These are phyloP conservation scores for Muntiacus reevesi DNA, from an alignment of 2,113 vertebrate species.

Conservation along the genomic window DNA sequence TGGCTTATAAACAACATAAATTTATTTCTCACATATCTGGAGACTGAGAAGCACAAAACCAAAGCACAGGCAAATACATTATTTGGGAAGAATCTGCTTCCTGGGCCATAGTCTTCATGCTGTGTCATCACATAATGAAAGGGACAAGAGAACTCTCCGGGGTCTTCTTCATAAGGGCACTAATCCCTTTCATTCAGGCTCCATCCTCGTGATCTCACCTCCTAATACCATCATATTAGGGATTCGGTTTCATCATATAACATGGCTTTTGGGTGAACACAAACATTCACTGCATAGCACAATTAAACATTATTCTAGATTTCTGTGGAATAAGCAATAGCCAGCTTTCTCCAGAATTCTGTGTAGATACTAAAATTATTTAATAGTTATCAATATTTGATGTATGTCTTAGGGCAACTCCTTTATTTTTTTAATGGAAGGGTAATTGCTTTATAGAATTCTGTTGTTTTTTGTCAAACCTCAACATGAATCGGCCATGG, in stretches of 20 bases:
- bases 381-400: not conserved
- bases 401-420: not conserved
- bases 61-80: not conserved
- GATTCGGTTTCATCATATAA: not conserved
- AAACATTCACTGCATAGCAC: not conserved
- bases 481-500: not conserved
- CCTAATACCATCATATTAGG: not conserved
- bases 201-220: not conserved
- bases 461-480: not conserved
- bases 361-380: not conserved
- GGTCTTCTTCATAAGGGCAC: not conserved
- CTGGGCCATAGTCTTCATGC: not conserved
- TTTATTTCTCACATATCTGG: not conserved
- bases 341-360: not conserved
- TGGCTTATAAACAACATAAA: not conserved
- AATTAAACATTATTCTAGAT: not conserved
- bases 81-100: not conserved
- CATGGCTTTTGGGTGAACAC: not conserved
- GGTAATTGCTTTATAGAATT: not conserved
- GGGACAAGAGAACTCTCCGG: not conserved
- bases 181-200: not conserved
- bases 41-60: not conserved
- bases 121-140: not conserved
- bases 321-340: not conserved
- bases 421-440: not conserved